These are phyloP conservation scores for Meloidogyne exigua DNA, from an alignment of 1,140 invertebrate species.

Conservation along the genomic window DNA sequence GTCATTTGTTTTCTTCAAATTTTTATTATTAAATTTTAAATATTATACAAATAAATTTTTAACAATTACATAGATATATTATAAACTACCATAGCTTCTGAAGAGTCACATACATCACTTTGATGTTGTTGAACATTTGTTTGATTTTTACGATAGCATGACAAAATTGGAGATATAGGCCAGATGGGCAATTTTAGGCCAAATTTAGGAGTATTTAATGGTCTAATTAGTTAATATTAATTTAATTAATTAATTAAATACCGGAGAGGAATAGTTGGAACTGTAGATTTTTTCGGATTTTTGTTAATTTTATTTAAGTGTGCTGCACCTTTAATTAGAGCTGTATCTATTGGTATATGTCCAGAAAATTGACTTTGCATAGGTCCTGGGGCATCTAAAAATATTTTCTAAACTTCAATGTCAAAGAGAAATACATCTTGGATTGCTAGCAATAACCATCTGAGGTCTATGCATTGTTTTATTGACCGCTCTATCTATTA, in stretches of 20 bases:
- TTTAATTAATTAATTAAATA: neutral
- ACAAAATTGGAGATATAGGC: constrained; percentile 32
- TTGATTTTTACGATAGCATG: neutral
- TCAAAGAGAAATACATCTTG: constrained; percentile 10
- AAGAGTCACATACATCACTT: constrained; percentile 12
- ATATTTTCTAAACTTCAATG: neutral
- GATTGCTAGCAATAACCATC: constrained; percentile 21
- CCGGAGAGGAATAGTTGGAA: neutral
- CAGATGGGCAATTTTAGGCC: constrained; percentile 22
- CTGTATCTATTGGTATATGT: neutral
- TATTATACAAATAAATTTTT: neutral
- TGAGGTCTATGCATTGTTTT: neutral
- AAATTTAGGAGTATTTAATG: constrained; percentile 18
- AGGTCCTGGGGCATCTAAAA: constrained; percentile 13
- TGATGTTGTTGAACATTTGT: neutral
- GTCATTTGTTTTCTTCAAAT: constrained; percentile 40
- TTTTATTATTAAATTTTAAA: neutral
- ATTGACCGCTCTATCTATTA: neutral
- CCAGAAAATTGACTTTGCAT: constrained; percentile 4
- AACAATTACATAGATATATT: too few species aligned
- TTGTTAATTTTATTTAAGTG: neutral
- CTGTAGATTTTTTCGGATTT: neutral
- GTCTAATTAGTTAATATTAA: neutral
- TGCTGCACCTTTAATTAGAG: neutral
- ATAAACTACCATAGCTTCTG: neutral